Evolutionary conservation across 2,888 invertebrate genomes (phyloP).

Genomic region (Orchesellides sinensis): DNA sequence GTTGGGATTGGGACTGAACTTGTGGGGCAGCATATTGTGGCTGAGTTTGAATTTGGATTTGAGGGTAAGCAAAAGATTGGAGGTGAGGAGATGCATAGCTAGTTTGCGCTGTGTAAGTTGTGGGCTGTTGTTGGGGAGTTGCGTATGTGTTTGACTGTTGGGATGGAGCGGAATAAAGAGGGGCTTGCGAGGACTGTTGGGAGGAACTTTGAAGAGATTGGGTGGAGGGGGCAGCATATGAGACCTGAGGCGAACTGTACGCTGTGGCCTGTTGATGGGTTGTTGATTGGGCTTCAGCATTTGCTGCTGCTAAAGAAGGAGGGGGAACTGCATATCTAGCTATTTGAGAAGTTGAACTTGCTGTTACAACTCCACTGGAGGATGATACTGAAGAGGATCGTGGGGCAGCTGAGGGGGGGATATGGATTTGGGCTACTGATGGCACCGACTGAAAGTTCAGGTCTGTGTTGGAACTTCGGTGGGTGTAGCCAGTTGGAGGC

Average conservation of each 20-base stretch:
- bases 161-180: constrained; percentile 20
- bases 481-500: constrained; percentile 69
- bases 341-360: constrained; percentile 34
- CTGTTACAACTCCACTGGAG: constrained; percentile 1
- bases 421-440: constrained; percentile 66
- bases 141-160: constrained; percentile 34
- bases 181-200: not conserved
- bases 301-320: constrained; percentile 12
- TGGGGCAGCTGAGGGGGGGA: constrained; percentile 52
- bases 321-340: constrained; percentile 40
- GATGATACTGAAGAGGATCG: constrained; percentile 8
- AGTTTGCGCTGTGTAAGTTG: constrained; percentile 22
- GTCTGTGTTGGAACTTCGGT: constrained; percentile 38
- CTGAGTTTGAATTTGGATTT: constrained; percentile 49
- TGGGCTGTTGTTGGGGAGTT: constrained; percentile 10
- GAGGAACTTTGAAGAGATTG: constrained; percentile 5
- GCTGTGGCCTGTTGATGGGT: constrained; percentile 34
- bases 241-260: constrained; percentile 22
- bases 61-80: constrained; percentile 37
- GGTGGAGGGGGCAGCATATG: constrained; percentile 11
- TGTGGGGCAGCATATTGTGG: constrained; percentile 48
- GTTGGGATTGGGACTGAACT: constrained; percentile 39
- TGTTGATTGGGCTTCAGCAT: not conserved
- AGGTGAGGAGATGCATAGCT: constrained; percentile 33
- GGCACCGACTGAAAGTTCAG: constrained; percentile 68